phyloP scores from a whole-genome alignment of 2,113 vertebrate genomes.

The Tretioscincus oriximinensis region DNA sequence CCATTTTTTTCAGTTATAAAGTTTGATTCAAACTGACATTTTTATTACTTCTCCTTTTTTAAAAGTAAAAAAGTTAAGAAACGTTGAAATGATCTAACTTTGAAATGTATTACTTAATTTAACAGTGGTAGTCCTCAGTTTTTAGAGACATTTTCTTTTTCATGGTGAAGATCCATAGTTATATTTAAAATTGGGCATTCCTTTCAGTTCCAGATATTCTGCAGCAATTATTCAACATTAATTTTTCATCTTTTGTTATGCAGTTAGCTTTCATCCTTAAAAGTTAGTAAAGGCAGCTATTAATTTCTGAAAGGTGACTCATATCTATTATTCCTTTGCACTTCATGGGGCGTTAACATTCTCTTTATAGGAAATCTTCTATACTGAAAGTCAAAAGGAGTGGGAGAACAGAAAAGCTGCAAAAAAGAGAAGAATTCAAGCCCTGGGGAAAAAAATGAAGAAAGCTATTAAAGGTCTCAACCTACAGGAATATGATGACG shows the following conservation, averaged over 20 bases:
- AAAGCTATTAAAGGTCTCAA: conserved; percentile 91
- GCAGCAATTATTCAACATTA: background rate
- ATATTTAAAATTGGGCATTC: background rate
- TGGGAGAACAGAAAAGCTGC: conserved; percentile 89
- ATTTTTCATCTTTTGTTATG: background rate
- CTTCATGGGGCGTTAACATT: conserved; percentile 30
- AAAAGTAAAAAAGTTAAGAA: background rate
- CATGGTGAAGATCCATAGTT: background rate
- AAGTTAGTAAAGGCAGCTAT: background rate
- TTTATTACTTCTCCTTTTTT: background rate
- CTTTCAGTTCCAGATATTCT: conserved; percentile 11
- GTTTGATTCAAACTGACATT: background rate
- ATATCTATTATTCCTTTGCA: background rate
- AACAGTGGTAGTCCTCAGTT: background rate
- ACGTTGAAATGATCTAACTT: background rate
- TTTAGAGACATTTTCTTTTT: background rate
- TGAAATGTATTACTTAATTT: background rate
- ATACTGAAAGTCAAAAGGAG: conserved; percentile 86
- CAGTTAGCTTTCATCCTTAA: conserved; percentile 2
- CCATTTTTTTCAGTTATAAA: too few relatives aligned
- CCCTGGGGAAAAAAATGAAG: conserved; percentile 95
- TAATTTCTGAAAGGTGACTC: background rate
- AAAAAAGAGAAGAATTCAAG: conserved; percentile 86
- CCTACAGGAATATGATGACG: conserved; percentile 92
- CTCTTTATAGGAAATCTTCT: conserved; percentile 83